A percentile compares a stretch with the other conserved stretches of the same genome.
These are phyloP conservation scores for Lacerta agilis DNA, from an alignment of 2,797 vertebrate genomes.

Conservation along the genomic window DNA sequence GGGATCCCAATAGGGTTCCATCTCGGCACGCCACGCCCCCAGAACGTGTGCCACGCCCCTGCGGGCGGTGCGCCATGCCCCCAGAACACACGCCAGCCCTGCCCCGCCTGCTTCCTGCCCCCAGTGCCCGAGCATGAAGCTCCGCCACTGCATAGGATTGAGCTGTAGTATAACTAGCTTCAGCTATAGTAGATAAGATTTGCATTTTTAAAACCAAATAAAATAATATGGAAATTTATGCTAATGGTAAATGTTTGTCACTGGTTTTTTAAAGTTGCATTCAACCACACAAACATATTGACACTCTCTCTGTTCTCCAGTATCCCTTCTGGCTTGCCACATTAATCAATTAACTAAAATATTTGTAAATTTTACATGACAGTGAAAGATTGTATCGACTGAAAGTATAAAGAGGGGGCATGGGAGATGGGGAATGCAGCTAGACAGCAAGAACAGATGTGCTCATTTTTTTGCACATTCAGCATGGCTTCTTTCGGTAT, in stretches of 20 bases:
- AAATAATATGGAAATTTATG: background rate
- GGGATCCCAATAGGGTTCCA: too few species aligned
- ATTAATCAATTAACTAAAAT: background rate
- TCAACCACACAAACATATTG: background rate
- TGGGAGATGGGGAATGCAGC: background rate
- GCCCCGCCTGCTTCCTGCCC: too few species aligned
- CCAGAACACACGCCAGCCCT: too few species aligned
- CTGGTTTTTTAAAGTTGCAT: background rate
- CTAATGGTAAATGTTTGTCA: background rate
- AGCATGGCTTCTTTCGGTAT: background rate
- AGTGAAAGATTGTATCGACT: constrained; percentile 4
- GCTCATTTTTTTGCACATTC: background rate
- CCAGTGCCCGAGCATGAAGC: too few species aligned
- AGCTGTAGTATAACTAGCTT: background rate
- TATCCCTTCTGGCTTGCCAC: background rate
- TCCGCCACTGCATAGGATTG: too few species aligned
- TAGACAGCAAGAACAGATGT: background rate
- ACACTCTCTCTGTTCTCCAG: background rate
- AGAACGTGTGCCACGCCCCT: too few species aligned
- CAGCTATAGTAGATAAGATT: background rate
- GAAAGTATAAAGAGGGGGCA: background rate
- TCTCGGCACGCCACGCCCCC: too few species aligned
- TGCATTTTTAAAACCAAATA: background rate
- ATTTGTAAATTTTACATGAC: rapidly evolving
- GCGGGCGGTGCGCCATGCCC: too few species aligned